These are phyloP conservation scores for Acronicta leporina DNA, from an alignment of 2,888 invertebrate genomes.

Conservation along the genomic window DNA sequence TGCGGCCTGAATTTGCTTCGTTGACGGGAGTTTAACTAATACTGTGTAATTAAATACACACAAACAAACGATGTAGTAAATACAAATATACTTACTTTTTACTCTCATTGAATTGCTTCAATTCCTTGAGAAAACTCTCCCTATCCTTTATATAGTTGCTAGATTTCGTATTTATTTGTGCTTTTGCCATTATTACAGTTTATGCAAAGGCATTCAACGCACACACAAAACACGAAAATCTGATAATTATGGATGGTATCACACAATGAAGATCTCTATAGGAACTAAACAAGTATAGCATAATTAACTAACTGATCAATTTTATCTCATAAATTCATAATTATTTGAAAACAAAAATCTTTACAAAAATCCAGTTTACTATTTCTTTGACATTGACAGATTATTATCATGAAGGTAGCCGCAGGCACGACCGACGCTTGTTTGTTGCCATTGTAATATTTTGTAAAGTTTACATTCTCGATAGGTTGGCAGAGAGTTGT, in stretches of 20 bases:
- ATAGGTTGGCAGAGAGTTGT: too few species aligned
- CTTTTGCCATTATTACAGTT: conserved; percentile 81
- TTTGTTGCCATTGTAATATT: conserved; percentile 20
- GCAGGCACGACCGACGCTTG: conserved; percentile 41
- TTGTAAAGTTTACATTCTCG: background rate
- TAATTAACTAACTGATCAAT: conserved; percentile 29
- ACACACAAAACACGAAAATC: conserved; percentile 22
- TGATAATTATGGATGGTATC: conserved; percentile 12
- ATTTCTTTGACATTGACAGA: conserved; percentile 54
- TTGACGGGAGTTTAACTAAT: background rate
- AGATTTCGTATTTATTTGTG: conserved; percentile 87
- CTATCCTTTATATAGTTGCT: conserved; percentile 93
- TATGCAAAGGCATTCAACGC: conserved; percentile 18
- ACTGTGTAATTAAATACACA: conserved; percentile 7
- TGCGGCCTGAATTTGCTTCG: background rate
- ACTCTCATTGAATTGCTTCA: conserved; percentile 96
- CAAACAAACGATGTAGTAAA: background rate
- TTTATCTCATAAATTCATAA: conserved; percentile 48
- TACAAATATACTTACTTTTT: conserved; percentile 93
- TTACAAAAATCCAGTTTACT: too few species aligned
- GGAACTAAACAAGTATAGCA: conserved; percentile 26
- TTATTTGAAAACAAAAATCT: conserved; percentile 42
- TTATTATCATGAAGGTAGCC: conserved; percentile 32
- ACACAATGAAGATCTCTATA: conserved; percentile 15
- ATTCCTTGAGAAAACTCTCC: conserved; percentile 94